Base-by-base conservation (phyloP, 1,140 invertebrate species). In the Drosophila bipectinata region DNA sequence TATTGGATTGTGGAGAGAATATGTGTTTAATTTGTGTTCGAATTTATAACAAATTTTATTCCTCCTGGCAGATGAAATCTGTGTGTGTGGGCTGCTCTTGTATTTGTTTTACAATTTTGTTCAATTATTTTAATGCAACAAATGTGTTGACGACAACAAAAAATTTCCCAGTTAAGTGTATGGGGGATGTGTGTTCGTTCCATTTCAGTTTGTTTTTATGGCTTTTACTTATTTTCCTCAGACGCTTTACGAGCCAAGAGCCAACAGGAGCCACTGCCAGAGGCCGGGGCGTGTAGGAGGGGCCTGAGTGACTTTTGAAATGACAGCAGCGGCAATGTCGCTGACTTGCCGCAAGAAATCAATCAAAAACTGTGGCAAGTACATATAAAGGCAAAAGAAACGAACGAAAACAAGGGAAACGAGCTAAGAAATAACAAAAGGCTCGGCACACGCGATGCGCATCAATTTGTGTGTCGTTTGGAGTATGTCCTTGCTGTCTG, bases 101-200 rank as follows among this genome's bases (percentile, higher is more conserved):
- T 82, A 76, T 85, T 87, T 87, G 74, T 78, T 87, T 76, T 72
- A 87, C 78, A 79, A 82, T 85, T 87, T 72, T 69, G 74, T 82
- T 85, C 82, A 85, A 85, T 85, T 85, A 85, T 79, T 82, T 82
- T 87, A 85, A 87, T 85, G 82, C 82, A 87, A 85, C 82, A 82
- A 85, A 85, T 88, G 73, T 88, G 83, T 87, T 78, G 82, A 74
- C 69, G 74, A 77, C 79, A 57, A 53, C 32, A 51, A 37, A 49
- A 52, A 62, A 72, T 67, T 74, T 85, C 59, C 59, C 56, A 85
- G 51, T 77, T 77, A 62, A 64, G 61, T 61, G 71, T 44, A 52
- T 4, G 34, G 15, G 10, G 26, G 6, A 7, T 28, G 26, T 28
- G 1, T 34, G 28, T 18, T n/a, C 48, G 34, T 58, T n/a, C 28